A percentile compares a stretch with the other conserved stretches of the same genome.
Evolutionary conservation across 2,888 invertebrate species (phyloP).

Genomic region (Metopia argyrocephala): DNA sequence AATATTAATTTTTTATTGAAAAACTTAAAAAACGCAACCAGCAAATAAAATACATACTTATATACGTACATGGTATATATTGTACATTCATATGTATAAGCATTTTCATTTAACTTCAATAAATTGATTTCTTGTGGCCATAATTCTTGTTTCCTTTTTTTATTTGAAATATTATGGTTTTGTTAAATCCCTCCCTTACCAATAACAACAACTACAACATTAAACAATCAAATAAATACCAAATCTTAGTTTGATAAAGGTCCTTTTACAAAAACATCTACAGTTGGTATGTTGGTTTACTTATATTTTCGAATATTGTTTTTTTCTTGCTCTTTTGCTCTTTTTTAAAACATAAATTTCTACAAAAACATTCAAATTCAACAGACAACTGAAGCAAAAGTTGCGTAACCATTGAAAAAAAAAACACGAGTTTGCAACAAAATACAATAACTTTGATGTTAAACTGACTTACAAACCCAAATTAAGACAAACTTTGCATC

Average conservation of each 20-base stretch:
- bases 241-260: slow-evolving; percentile 60
- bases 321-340: too few species aligned
- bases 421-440: slow-evolving; percentile 14
- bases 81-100: too few species aligned
- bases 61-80: too few species aligned
- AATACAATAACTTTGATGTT: slow-evolving; percentile 72
- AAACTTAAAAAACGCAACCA: slow-evolving; percentile 12
- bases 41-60: slow-evolving; percentile 49
- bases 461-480: slow-evolving; percentile 75
- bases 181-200: slow-evolving; percentile 15
- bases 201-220: slow-evolving; percentile 15
- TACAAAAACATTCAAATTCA: slow-evolving; percentile 35
- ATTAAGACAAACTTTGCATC: slow-evolving; percentile 66
- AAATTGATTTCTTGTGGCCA: slow-evolving; percentile 67
- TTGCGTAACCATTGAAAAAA: slow-evolving; percentile 58
- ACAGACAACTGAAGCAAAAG: slow-evolving; percentile 55
- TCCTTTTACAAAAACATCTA: slow-evolving; percentile 25
- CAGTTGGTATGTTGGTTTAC: background rate
- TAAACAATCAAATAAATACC: slow-evolving; percentile 13
- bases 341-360: slow-evolving; percentile 39
- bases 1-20: background rate
- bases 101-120: slow-evolving; percentile 61
- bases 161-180: slow-evolving; percentile 42
- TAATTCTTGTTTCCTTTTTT: slow-evolving; percentile 64
- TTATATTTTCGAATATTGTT: slow-evolving; percentile 12